Percentiles rank a stretch among this genome's conserved stretches.
Conservation (phyloP, 1,140 invertebrate genomes). For the Macrobrachium rosenbergii region DNA sequence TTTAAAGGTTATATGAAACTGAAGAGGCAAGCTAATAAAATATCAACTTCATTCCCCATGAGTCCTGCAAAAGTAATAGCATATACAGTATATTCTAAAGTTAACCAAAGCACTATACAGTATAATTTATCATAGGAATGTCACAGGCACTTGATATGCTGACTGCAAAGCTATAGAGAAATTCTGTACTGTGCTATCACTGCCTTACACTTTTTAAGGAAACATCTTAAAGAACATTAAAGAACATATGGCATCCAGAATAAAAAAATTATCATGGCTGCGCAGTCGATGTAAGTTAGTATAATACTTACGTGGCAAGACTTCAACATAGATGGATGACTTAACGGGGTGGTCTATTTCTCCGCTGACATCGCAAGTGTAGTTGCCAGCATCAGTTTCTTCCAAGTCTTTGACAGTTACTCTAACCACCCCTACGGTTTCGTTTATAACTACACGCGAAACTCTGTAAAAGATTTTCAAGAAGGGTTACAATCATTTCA, state of each 20-base stretch:
- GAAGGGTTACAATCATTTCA: too few relatives aligned
- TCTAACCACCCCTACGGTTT: not conserved
- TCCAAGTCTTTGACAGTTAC: slow-evolving; percentile 28
- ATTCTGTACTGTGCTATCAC: not conserved
- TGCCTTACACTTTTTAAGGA: not conserved
- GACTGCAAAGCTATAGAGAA: too few relatives aligned
- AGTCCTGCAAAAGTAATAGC: too few relatives aligned
- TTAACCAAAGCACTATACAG: too few relatives aligned
- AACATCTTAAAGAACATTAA: not conserved
- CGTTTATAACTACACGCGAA: not conserved
- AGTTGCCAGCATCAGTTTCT: slow-evolving; percentile 43
- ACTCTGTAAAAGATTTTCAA: not conserved
- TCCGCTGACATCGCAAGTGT: slow-evolving; percentile 23
- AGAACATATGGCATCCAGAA: not conserved
- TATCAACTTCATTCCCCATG: too few relatives aligned
- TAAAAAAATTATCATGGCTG: not conserved
- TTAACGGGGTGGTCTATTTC: slow-evolving; percentile 11
- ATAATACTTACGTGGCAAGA: slow-evolving; percentile 37
- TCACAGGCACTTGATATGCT: too few relatives aligned
- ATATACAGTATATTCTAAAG: too few relatives aligned
- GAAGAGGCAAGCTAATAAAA: too few relatives aligned
- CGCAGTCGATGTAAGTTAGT: not conserved
- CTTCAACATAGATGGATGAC: slow-evolving; percentile 9
- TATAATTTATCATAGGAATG: too few relatives aligned
- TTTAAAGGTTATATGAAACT: not conserved